A percentile compares a stretch with the other conserved stretches of the same genome.
Conservation (phyloP, 2,113 vertebrate species). For the Apistogramma diplotaenia region DNA sequence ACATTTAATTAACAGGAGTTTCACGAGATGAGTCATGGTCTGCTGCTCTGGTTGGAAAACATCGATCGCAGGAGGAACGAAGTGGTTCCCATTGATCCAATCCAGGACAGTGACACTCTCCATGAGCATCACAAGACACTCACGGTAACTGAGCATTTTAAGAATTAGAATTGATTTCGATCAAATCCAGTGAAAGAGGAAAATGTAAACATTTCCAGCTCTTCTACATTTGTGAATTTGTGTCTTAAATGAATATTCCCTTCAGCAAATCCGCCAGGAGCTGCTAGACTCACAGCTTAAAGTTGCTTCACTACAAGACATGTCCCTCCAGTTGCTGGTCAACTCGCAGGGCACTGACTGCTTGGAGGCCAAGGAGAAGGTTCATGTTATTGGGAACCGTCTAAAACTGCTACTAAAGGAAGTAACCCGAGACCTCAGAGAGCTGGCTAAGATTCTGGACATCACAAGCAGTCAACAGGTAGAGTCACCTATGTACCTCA, state of each 20-base stretch:
- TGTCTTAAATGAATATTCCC: not conserved
- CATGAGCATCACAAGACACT: constrained; percentile 89
- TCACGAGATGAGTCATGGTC: constrained; percentile 94
- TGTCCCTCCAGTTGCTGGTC: constrained; percentile 93
- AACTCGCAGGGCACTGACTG: constrained; percentile 92
- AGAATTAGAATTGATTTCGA: too few species aligned
- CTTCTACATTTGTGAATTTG: not conserved
- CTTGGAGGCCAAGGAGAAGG: constrained; percentile 97
- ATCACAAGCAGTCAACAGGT: constrained; percentile 93
- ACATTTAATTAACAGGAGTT: constrained; percentile 82
- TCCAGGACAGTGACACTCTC: constrained; percentile 82
- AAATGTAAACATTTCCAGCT: not conserved
- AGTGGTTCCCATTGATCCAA: constrained; percentile 86
- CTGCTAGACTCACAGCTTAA: constrained; percentile 91
- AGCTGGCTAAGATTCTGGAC: constrained; percentile 88
- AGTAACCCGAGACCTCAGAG: constrained; percentile 86
- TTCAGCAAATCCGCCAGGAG: constrained; percentile 93
- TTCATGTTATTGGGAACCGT: constrained; percentile 95
- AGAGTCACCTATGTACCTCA: not conserved
- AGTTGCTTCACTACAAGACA: constrained; percentile 91
- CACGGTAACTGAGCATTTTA: constrained; percentile 78
- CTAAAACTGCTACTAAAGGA: constrained; percentile 95
- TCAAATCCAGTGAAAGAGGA: too few species aligned
- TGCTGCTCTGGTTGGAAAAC: constrained; percentile 97
- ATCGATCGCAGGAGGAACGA: constrained; percentile 95